A percentile compares a stretch with the other conserved stretches of the same genome.
Evolutionary conservation across 1,140 invertebrate species (phyloP).

Genomic region (Macrocentrus cingulum): DNA sequence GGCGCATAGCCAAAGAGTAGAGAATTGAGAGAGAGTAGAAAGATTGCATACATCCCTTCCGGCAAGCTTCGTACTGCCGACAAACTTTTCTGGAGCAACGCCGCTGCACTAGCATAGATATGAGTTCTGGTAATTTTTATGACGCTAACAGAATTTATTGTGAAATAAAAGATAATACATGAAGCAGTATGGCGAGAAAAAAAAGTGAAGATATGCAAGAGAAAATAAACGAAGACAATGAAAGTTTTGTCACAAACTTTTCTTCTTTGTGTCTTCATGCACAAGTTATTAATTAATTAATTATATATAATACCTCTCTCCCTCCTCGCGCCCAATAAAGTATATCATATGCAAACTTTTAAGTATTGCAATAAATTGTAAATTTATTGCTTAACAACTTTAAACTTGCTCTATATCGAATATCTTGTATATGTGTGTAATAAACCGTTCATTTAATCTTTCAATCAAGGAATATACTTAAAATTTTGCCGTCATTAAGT

Average conservation of each 20-base stretch:
- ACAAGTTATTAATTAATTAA: too few species aligned
- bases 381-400: too few species aligned
- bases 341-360: too few species aligned
- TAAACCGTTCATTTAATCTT: too few species aligned
- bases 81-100: neutral
- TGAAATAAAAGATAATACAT: neutral
- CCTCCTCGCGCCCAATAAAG: too few species aligned
- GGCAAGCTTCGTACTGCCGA: neutral
- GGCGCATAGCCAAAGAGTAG: conserved; percentile 14
- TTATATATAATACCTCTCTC: too few species aligned
- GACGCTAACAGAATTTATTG: conserved; percentile 6
- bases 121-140: conserved; percentile 17
- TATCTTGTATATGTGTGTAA: too few species aligned
- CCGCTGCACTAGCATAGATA: neutral
- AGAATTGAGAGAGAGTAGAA: neutral
- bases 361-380: too few species aligned
- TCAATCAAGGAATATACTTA: too few species aligned
- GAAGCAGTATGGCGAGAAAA: neutral
- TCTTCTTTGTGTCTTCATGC: neutral
- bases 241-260: neutral
- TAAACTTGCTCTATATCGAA: too few species aligned
- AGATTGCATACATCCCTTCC: conserved; percentile 6
- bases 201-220: neutral
- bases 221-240: neutral
- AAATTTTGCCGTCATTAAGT: too few species aligned